Conservation (phyloP, 2,888 invertebrate genomes). For the Tanytarsus gracilentus region DNA sequence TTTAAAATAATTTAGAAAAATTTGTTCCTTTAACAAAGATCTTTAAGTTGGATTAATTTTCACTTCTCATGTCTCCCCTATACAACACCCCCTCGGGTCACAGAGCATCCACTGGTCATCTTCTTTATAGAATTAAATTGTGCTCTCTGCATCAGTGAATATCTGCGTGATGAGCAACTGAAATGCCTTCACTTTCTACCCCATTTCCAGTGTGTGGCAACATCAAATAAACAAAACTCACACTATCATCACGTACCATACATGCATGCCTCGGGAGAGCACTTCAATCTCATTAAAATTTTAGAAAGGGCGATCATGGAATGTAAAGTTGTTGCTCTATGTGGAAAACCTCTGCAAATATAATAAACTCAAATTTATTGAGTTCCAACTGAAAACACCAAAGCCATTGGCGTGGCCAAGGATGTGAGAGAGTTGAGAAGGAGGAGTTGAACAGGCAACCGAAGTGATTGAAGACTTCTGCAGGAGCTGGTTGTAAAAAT, state of each 20-base stretch:
- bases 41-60: too few relatives aligned
- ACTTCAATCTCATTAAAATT: conserved; percentile 26
- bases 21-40: too few relatives aligned
- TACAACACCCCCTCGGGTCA: not conserved
- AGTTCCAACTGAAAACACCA: too few relatives aligned
- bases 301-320: not conserved
- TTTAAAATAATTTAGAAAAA: too few relatives aligned
- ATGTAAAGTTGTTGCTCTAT: not conserved
- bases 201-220: not conserved
- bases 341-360: not conserved
- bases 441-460: too few relatives aligned
- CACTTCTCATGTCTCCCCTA: too few relatives aligned
- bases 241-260: not conserved
- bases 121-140: conserved; percentile 1
- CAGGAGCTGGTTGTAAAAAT: too few relatives aligned
- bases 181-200: conserved; percentile 3
- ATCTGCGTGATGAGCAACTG: not conserved
- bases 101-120: not conserved
- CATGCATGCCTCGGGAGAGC: too few relatives aligned
- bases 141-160: too few relatives aligned
- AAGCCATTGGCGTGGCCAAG: too few relatives aligned
- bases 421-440: not conserved
- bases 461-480: too few relatives aligned
- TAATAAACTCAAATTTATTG: conserved; percentile 16
- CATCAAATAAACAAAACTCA: conserved; percentile 20